Conservation (phyloP, 2,888 invertebrate genomes). For the Fissipunctia ypsillon region DNA sequence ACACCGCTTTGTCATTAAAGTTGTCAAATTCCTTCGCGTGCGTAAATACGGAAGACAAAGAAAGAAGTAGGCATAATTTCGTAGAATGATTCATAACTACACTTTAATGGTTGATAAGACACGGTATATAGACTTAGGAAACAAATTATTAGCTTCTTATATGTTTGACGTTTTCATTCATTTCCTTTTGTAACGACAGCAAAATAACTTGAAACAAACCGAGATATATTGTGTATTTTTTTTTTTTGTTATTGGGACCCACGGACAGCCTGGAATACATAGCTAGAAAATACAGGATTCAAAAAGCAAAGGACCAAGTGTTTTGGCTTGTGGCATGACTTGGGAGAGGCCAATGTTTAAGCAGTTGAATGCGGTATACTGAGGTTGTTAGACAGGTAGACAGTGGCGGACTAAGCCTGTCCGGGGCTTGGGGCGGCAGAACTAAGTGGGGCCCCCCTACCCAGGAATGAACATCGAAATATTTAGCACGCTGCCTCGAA, state of each 20-base stretch:
- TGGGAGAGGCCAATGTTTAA: not conserved
- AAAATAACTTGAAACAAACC: not conserved
- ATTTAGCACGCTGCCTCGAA: no score
- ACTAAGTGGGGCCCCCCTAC: no score
- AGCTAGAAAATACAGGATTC: not conserved
- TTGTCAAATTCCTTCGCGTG: constrained; percentile 15
- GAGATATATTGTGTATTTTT: no score
- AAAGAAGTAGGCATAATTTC: not conserved
- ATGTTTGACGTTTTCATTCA: not conserved
- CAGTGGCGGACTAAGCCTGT: no score
- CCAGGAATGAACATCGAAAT: no score
- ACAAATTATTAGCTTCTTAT: not conserved
- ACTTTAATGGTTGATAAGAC: not conserved
- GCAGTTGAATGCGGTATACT: no score
- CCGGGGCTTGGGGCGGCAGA: no score
- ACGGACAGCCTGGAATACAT: no score
- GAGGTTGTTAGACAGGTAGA: no score
- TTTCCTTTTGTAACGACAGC: constrained; percentile 17
- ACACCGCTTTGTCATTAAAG: not conserved
- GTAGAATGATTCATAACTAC: constrained; percentile 21
- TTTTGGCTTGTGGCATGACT: not conserved
- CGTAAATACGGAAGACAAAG: constrained; percentile 22
- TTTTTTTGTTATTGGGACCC: no score
- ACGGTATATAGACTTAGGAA: constrained; percentile 32
- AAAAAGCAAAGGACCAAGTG: no score